A percentile compares a stretch with the other conserved stretches of the same genome.
These are phyloP conservation scores for Hetaerina titia DNA, from an alignment of 2,888 invertebrate genomes.

Conservation along the genomic window DNA sequence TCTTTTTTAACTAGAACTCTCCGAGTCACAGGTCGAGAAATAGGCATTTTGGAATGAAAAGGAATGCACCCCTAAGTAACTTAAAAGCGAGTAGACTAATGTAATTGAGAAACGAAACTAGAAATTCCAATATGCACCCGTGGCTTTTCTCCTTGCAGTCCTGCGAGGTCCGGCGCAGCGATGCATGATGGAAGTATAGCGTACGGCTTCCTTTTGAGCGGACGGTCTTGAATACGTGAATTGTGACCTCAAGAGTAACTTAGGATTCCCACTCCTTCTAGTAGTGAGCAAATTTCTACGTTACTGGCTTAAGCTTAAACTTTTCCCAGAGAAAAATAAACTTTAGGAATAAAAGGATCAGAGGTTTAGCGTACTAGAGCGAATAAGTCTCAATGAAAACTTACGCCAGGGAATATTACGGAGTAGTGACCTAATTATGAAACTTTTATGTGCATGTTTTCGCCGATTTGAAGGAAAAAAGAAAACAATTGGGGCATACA, in stretches of 20 bases:
- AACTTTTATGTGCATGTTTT: not conserved
- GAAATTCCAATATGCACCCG: not conserved
- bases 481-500: not conserved
- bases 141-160: not conserved
- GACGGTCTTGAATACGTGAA: not conserved
- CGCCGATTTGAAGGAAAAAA: not conserved
- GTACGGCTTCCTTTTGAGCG: not conserved
- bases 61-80: not conserved
- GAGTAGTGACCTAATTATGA: slow-evolving; percentile 19
- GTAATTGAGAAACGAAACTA: slow-evolving; percentile 11
- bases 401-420: slow-evolving; percentile 1
- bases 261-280: not conserved
- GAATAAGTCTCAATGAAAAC: slow-evolving; percentile 24
- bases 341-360: not conserved
- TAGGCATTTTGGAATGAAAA: not conserved
- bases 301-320: not conserved
- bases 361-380: not conserved
- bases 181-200: not conserved
- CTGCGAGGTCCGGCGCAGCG: not conserved
- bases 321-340: not conserved
- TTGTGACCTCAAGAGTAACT: not conserved
- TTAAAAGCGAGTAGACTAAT: slow-evolving; percentile 3
- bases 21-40: not conserved
- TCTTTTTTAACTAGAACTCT: not conserved
- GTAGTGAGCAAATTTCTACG: not conserved